Percentiles rank a stretch among this genome's conserved stretches.
Conservation (phyloP, 2,797 vertebrate species). For the Microhierax caerulescens region DNA sequence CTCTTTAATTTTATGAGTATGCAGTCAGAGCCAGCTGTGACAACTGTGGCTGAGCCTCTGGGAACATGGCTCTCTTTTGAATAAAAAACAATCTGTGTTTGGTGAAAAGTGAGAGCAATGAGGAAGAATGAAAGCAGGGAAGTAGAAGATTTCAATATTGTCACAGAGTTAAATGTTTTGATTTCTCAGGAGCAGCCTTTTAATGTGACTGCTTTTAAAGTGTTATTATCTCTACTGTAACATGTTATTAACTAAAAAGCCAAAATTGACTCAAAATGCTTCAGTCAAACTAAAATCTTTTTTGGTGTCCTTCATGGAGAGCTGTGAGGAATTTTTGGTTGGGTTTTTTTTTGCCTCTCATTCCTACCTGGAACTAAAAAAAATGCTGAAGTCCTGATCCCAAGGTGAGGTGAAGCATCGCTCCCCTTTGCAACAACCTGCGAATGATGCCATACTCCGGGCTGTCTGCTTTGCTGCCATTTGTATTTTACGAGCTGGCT, state of each 20-base stretch:
- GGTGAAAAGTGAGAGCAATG: background rate
- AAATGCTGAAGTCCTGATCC: background rate
- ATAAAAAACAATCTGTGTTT: background rate
- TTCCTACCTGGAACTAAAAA: background rate
- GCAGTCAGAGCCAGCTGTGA: background rate
- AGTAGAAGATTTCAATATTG: background rate
- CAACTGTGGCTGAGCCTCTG: background rate
- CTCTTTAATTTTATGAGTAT: background rate
- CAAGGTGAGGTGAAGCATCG: rapidly evolving
- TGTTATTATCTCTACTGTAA: background rate
- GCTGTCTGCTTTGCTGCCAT: background rate
- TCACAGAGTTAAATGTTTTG: conserved; percentile 12
- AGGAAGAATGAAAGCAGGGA: conserved; percentile 4
- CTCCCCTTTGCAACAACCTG: background rate
- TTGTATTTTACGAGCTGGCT: background rate
- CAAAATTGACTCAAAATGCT: background rate
- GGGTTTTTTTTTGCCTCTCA: background rate
- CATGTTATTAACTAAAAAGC: background rate
- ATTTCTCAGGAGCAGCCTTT: background rate
- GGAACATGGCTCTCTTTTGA: background rate
- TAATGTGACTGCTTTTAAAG: background rate
- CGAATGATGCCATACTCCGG: rapidly evolving
- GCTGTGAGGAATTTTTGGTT: background rate
- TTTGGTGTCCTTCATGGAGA: background rate
- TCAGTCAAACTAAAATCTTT: background rate